Conservation (phyloP, 2,888 invertebrate genomes). For the Limenitis camilla region DNA sequence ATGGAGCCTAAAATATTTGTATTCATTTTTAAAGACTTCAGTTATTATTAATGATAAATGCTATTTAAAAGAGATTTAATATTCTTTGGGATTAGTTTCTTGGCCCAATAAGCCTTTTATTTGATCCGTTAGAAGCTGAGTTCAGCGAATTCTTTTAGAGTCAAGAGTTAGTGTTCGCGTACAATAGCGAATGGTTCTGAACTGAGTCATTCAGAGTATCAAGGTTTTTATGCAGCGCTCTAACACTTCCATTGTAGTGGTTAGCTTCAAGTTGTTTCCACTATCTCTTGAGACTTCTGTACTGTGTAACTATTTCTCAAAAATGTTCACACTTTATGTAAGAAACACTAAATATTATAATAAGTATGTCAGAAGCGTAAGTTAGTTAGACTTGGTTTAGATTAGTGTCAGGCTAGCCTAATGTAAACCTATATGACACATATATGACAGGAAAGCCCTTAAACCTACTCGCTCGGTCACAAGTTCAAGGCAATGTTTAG, state of each 20-base stretch:
- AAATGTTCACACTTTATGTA: neutral
- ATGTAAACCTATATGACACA: too few species aligned
- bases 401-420: too few species aligned
- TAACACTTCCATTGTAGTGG: slow-evolving; percentile 38
- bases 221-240: slow-evolving; percentile 42
- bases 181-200: slow-evolving; percentile 48
- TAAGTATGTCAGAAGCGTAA: too few species aligned
- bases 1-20: too few species aligned
- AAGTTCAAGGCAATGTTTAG: too few species aligned
- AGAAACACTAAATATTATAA: neutral
- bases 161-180: slow-evolving; percentile 38
- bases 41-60: too few species aligned
- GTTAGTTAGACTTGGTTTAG: too few species aligned
- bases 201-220: slow-evolving; percentile 41
- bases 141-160: slow-evolving; percentile 37
- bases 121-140: neutral
- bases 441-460: too few species aligned
- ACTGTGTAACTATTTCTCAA: slow-evolving; percentile 31
- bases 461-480: too few species aligned
- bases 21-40: too few species aligned
- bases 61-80: neutral
- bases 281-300: slow-evolving; percentile 45
- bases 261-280: slow-evolving; percentile 47
- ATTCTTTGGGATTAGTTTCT: neutral
- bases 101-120: neutral